These are phyloP conservation scores for Tachyglossus aculeatus DNA, from an alignment of 2,797 vertebrate species.

Conservation along the genomic window DNA sequence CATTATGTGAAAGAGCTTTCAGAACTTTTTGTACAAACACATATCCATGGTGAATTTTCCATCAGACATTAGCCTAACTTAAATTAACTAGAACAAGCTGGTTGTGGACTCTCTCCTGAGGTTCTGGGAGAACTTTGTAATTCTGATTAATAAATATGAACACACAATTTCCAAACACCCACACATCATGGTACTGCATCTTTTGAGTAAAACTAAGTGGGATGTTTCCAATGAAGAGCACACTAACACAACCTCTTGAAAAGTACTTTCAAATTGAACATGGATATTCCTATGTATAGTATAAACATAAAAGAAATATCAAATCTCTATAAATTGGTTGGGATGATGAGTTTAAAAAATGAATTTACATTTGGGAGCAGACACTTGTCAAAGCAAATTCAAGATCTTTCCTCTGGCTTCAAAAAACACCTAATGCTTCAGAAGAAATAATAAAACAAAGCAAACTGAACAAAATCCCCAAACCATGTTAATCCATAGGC, in stretches of 20 bases:
- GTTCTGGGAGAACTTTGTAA: not conserved
- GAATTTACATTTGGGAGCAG: not conserved
- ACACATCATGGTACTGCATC: not conserved
- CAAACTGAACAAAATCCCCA: not conserved
- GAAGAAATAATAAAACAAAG: slow-evolving; percentile 18
- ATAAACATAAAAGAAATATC: not conserved
- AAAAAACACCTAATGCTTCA: not conserved
- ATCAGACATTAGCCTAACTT: slow-evolving; percentile 1
- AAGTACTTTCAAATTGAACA: slow-evolving; percentile 3
- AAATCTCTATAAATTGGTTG: not conserved
- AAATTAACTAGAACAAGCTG: not conserved
- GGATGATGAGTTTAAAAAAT: not conserved
- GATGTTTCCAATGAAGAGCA: slow-evolving; percentile 5
- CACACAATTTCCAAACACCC: not conserved
- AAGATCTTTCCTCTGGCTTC: not conserved
- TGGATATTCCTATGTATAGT: no score
- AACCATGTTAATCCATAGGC: slow-evolving; percentile 1
- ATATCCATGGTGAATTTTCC: not conserved
- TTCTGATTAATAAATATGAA: not conserved
- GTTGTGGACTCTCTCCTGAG: not conserved
- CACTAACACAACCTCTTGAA: not conserved
- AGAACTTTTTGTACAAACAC: not conserved
- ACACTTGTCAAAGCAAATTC: not conserved
- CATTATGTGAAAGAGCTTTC: not conserved
- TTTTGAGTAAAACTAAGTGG: not conserved